Percentiles rank a stretch among this genome's conserved stretches.
These are phyloP conservation scores for Noctuana brunneofusca DNA, from an alignment of 2,888 invertebrate genomes.

Conservation along the genomic window DNA sequence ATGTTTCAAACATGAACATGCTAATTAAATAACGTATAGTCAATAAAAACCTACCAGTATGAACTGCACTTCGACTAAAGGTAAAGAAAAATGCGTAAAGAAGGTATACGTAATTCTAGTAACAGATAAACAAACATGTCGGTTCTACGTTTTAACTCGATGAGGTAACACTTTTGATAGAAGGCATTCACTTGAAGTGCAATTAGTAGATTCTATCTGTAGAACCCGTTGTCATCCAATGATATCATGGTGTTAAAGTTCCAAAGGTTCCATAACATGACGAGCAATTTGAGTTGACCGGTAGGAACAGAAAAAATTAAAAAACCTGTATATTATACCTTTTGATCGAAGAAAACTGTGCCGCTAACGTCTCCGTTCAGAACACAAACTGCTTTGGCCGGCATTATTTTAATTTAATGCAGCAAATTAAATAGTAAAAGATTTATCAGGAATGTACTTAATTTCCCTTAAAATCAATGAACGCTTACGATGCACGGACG, in stretches of 20 bases:
- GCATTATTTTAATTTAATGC: slow-evolving; percentile 68
- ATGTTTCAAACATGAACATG: too few species aligned
- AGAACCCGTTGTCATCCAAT: not conserved
- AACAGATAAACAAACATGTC: slow-evolving; percentile 20
- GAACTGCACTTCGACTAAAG: not conserved
- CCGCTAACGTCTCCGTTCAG: slow-evolving; percentile 93
- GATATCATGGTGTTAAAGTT: too few species aligned
- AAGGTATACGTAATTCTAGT: not conserved
- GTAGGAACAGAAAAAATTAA: slow-evolving; percentile 2
- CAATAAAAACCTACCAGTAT: not conserved
- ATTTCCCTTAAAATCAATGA: not conserved
- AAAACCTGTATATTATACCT: slow-evolving; percentile 69
- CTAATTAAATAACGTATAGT: not conserved
- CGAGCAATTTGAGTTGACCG: slow-evolving; percentile 1
- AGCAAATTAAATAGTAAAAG: not conserved
- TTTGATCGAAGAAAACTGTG: slow-evolving; percentile 90
- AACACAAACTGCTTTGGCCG: slow-evolving; percentile 92
- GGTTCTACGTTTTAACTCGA: not conserved
- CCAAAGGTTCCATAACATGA: not conserved
- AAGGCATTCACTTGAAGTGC: not conserved
- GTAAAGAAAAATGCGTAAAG: not conserved
- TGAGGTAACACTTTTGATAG: slow-evolving; percentile 14
- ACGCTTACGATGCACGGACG: too few species aligned
- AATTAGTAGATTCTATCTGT: not conserved
- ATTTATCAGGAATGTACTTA: not conserved